Percentiles rank a stretch among this genome's conserved stretches.
Conservation (phyloP, 2,797 vertebrate genomes). For the Brachymystax lenok region DNA sequence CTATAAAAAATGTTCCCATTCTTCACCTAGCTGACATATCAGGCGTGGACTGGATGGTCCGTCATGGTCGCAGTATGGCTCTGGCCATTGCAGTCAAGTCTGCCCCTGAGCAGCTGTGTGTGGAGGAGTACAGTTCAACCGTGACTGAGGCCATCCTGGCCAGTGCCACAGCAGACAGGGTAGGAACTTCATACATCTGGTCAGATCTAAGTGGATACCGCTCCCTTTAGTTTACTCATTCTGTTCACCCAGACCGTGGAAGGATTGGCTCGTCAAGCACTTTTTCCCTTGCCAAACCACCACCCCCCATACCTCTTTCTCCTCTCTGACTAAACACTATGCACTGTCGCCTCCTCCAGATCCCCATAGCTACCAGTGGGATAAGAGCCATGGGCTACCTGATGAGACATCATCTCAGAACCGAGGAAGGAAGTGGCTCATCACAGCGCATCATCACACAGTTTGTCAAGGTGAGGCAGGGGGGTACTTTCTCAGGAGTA, state of each 20-base stretch:
- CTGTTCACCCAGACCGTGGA: not conserved
- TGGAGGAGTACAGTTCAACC: slow-evolving; percentile 78
- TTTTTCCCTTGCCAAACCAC: too few relatives aligned
- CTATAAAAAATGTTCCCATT: not conserved
- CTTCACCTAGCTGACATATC: slow-evolving; percentile 85
- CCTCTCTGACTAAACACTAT: not conserved
- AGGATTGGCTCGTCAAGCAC: not conserved
- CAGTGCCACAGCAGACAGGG: slow-evolving; percentile 90
- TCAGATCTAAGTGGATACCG: not conserved
- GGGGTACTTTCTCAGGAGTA: not conserved
- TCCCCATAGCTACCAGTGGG: slow-evolving; percentile 90
- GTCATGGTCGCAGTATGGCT: slow-evolving; percentile 92
- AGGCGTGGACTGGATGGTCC: slow-evolving; percentile 98
- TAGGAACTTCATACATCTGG: slow-evolving; percentile 58
- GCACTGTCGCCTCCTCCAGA: slow-evolving; percentile 52
- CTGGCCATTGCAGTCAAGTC: slow-evolving; percentile 87
- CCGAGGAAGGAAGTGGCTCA: slow-evolving; percentile 66
- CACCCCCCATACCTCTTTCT: not conserved
- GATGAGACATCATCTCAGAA: slow-evolving; percentile 87
- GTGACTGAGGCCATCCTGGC: slow-evolving; percentile 86
- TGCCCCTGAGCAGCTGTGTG: slow-evolving; percentile 83
- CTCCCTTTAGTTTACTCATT: not conserved
- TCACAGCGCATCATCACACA: slow-evolving; percentile 86
- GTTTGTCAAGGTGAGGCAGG: slow-evolving; percentile 88
- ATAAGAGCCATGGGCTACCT: slow-evolving; percentile 93